These are phyloP conservation scores for Apotomis turbidana DNA, from an alignment of 2,888 invertebrate species.

Conservation along the genomic window DNA sequence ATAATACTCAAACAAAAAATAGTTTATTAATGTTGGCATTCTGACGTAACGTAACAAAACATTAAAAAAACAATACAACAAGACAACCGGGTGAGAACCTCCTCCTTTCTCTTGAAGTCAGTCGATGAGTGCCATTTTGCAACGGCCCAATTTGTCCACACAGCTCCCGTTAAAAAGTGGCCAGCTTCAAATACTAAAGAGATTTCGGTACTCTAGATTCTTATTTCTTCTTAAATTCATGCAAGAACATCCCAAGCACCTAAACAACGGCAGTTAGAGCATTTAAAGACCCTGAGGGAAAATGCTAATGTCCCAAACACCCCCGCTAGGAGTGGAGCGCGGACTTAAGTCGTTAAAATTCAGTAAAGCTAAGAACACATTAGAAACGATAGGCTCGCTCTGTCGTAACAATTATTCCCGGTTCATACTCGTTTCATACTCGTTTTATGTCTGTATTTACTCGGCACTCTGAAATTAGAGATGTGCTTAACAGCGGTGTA, in stretches of 20 bases:
- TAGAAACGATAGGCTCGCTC: slow-evolving; percentile 56
- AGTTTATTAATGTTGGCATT: too few species aligned
- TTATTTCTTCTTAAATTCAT: neutral
- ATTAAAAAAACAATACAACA: too few species aligned
- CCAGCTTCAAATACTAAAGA: too few species aligned
- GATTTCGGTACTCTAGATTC: neutral
- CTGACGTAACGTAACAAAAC: too few species aligned
- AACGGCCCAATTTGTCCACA: too few species aligned
- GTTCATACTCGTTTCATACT: slow-evolving; percentile 55
- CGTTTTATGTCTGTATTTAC: slow-evolving; percentile 54
- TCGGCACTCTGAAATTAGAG: slow-evolving; percentile 52
- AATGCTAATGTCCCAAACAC: slow-evolving; percentile 29
- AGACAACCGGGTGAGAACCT: too few species aligned
- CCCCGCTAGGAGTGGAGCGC: slow-evolving; percentile 27
- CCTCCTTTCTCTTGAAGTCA: too few species aligned
- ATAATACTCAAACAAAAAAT: too few species aligned
- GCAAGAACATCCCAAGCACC: neutral
- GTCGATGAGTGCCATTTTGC: too few species aligned
- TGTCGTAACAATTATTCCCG: slow-evolving; percentile 61
- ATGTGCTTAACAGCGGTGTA: slow-evolving; percentile 43
- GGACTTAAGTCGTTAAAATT: slow-evolving; percentile 57
- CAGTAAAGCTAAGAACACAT: slow-evolving; percentile 64
- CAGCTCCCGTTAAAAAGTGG: too few species aligned
- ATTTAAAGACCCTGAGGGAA: slow-evolving; percentile 19
- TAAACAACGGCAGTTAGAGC: slow-evolving; percentile 9